Percentiles rank a stretch among this genome's conserved stretches.
phyloP scores from a whole-genome alignment of 2,113 vertebrate species.

The Himantopus leucocephalus region DNA sequence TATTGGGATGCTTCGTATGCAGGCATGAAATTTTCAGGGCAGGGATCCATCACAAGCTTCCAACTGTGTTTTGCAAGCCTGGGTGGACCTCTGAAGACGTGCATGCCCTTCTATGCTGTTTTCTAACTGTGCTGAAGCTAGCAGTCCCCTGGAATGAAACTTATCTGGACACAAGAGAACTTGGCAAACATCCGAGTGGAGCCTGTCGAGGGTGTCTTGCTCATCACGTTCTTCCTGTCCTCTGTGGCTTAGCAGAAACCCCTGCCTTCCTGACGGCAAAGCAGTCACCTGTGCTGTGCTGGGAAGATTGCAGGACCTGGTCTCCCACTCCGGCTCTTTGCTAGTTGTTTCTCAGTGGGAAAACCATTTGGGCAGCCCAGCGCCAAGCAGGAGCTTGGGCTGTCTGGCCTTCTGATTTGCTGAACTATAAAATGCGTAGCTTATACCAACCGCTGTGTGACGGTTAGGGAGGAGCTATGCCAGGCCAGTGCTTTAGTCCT shows the following conservation, averaged over 20 bases:
- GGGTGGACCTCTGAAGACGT: not conserved
- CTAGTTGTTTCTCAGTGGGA: not conserved
- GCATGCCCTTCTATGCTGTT: not conserved
- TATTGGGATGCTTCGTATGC: not conserved
- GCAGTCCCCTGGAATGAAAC: slow-evolving; percentile 14
- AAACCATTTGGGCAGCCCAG: not conserved
- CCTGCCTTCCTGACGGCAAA: not conserved
- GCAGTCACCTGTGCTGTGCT: not conserved
- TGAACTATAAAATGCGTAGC: not conserved
- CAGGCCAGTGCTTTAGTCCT: not conserved
- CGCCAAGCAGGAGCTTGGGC: not conserved
- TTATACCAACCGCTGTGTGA: not conserved
- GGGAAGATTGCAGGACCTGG: not conserved
- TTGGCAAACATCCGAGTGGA: not conserved
- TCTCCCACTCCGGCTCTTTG: not conserved
- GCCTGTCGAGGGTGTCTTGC: not conserved
- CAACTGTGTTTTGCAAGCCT: slow-evolving; percentile 13
- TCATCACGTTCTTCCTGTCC: not conserved
- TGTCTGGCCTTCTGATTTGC: not conserved
- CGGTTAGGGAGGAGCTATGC: not conserved
- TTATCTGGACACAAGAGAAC: not conserved
- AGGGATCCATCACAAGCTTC: not conserved
- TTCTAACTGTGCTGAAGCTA: not conserved
- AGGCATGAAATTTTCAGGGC: not conserved
- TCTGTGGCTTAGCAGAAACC: not conserved